These are phyloP conservation scores for Scomberomorus guttatus DNA, from an alignment of 2,797 vertebrate species.

Conservation along the genomic window DNA sequence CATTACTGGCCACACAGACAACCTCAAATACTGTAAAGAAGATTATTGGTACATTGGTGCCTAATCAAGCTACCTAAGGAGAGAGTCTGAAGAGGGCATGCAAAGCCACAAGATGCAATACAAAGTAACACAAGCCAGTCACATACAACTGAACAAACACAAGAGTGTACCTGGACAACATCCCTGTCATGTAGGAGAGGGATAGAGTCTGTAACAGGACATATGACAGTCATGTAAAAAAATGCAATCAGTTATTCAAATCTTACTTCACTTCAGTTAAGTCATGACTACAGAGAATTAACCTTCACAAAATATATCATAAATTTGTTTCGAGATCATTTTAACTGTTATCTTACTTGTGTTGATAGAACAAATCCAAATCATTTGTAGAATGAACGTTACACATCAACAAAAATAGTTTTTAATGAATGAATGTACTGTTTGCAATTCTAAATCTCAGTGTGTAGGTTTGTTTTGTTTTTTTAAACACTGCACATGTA, in stretches of 20 bases:
- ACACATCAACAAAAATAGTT: not conserved
- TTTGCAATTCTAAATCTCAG: not conserved
- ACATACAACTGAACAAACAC: slow-evolving; percentile 23
- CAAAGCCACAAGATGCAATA: not conserved
- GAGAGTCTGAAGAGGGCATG: slow-evolving; percentile 17
- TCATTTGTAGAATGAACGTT: not conserved
- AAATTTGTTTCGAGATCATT: not conserved
- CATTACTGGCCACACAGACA: not conserved
- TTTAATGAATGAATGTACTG: not conserved
- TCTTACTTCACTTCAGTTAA: not conserved
- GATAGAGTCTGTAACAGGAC: slow-evolving; percentile 91
- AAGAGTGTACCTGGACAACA: slow-evolving; percentile 91
- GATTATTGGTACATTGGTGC: not conserved
- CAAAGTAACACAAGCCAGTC: not conserved
- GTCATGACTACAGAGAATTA: not conserved
- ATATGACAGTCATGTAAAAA: slow-evolving; percentile 37
- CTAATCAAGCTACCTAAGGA: slow-evolving; percentile 17
- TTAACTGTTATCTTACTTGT: not conserved
- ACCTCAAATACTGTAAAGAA: not conserved
- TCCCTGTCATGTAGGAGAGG: slow-evolving; percentile 95
- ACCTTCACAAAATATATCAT: not conserved
- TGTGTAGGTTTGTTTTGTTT: not conserved
- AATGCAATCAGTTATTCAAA: not conserved
- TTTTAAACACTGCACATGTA: not conserved
- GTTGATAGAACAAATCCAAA: not conserved